Conservation (phyloP, 2,113 vertebrate species). For the Sitta europaea region DNA sequence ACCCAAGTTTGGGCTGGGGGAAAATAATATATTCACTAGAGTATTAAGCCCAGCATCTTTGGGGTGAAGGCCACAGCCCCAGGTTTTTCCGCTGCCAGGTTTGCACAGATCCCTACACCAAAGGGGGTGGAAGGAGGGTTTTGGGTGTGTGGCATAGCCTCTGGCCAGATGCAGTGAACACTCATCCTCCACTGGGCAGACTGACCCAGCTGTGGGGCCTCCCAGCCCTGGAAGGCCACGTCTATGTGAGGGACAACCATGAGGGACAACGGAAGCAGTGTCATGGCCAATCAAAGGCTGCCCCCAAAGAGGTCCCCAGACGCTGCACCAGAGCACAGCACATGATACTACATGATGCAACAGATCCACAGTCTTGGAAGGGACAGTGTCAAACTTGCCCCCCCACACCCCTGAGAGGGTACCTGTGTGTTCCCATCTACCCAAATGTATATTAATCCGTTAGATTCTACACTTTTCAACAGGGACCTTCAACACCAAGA, state of each 20-base stretch:
- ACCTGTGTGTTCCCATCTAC: not conserved
- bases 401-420: accelerated
- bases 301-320: not conserved
- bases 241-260: not conserved
- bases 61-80: not conserved
- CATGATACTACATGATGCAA: accelerated
- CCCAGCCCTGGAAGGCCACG: not conserved
- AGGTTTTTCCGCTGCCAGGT: not conserved
- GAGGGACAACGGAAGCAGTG: not conserved
- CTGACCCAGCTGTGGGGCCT: not conserved
- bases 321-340: not conserved
- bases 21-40: not conserved
- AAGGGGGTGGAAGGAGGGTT: no score
- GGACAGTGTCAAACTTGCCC: no score
- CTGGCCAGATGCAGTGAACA: not conserved
- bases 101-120: not conserved
- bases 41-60: not conserved
- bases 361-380: no score
- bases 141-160: not conserved
- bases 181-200: not conserved
- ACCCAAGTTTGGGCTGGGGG: not conserved
- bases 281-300: not conserved
- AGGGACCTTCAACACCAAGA: not conserved
- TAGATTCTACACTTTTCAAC: accelerated
- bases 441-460: not conserved